Percentiles rank a stretch among this genome's conserved stretches.
Conservation (phyloP, 2,113 vertebrate genomes). For the Datnioides undecimradiatus region DNA sequence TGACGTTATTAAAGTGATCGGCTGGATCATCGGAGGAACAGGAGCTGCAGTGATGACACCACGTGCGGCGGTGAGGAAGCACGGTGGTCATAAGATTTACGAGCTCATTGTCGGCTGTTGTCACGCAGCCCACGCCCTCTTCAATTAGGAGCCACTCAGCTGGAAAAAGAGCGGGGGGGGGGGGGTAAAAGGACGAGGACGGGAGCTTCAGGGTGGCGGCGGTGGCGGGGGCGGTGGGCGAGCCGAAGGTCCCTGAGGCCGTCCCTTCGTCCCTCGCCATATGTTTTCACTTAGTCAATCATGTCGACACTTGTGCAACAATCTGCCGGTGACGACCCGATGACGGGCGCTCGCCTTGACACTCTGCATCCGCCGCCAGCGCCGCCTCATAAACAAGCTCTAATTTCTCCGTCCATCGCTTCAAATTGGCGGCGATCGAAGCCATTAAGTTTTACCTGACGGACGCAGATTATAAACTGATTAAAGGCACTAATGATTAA, state of each 20-base stretch:
- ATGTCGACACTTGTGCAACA: constrained; percentile 75
- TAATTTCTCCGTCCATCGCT: constrained; percentile 64
- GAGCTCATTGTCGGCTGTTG: constrained; percentile 53
- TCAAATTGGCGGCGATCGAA: constrained; percentile 43
- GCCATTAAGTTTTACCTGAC: too few species aligned
- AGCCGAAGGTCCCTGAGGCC: constrained; percentile 58
- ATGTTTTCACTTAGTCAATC: constrained; percentile 84
- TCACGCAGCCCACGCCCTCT: constrained; percentile 53
- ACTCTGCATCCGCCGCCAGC: constrained; percentile 56
- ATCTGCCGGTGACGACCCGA: constrained; percentile 61
- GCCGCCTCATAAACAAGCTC: constrained; percentile 68
- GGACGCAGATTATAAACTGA: too few species aligned
- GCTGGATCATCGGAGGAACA: constrained; percentile 9
- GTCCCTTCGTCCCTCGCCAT: constrained; percentile 53
- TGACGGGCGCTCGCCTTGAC: constrained; percentile 46
- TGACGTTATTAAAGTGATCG: neutral
- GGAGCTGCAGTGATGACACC: neutral
- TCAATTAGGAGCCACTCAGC: constrained; percentile 76
- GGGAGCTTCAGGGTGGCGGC: too few species aligned
- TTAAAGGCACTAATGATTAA: neutral
- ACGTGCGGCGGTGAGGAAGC: neutral
- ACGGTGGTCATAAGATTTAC: constrained; percentile 46
- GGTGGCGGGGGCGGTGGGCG: neutral
- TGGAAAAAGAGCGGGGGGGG: constrained; percentile 57
- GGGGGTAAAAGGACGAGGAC: constrained; percentile 25